These are phyloP conservation scores for Carcina quercana DNA, from an alignment of 2,888 invertebrate species.

Conservation along the genomic window DNA sequence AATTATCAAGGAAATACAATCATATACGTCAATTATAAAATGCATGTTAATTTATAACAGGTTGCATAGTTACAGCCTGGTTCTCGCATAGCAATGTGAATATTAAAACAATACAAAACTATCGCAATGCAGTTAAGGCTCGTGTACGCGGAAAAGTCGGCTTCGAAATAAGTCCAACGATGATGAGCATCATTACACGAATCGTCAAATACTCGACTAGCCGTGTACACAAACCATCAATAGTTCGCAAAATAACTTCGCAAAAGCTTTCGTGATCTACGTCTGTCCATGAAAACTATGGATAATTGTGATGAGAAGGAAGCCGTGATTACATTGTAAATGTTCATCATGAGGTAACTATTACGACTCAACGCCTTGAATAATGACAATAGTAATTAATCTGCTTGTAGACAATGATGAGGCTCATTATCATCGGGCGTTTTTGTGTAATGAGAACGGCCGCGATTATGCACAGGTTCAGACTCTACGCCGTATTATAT, in stretches of 20 bases:
- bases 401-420: constrained; percentile 41
- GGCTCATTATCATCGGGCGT: constrained; percentile 34
- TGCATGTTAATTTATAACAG: constrained; percentile 44
- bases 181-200: background rate
- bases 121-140: constrained; percentile 43
- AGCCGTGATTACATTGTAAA: constrained; percentile 29
- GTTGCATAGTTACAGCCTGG: constrained; percentile 32
- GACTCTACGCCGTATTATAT: constrained; percentile 10
- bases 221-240: constrained; percentile 20
- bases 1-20: constrained; percentile 64
- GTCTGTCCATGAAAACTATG: constrained; percentile 18
- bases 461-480: no score
- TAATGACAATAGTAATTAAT: constrained; percentile 60
- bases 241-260: constrained; percentile 46
- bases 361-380: constrained; percentile 43
- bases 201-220: no score
- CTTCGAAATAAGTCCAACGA: background rate
- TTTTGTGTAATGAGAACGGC: constrained; percentile 15
- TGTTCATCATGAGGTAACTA: constrained; percentile 35
- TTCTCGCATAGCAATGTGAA: constrained; percentile 50
- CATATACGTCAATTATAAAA: constrained; percentile 51
- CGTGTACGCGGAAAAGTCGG: constrained; percentile 15
- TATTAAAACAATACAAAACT: constrained; percentile 22
- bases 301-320: constrained; percentile 24
- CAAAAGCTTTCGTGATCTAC: constrained; percentile 34